A percentile compares a stretch with the other conserved stretches of the same genome.
These are phyloP conservation scores for Spermophilus dauricus DNA, from an alignment of 2,113 vertebrate genomes.

Conservation along the genomic window DNA sequence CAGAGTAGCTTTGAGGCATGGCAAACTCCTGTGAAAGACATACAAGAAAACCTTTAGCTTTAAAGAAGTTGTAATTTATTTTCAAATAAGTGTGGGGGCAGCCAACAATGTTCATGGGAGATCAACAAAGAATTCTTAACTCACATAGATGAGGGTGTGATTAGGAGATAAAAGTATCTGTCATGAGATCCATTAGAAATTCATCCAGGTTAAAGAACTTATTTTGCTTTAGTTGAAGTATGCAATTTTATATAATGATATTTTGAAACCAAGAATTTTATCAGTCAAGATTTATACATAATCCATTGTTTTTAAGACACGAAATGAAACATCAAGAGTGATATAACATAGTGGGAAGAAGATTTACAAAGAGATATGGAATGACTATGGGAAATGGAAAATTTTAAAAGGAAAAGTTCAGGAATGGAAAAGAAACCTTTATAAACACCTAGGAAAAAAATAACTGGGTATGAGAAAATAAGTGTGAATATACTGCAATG, in stretches of 20 bases:
- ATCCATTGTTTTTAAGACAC: not conserved
- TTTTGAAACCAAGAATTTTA: not conserved
- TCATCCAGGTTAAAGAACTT: not conserved
- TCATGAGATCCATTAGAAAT: not conserved
- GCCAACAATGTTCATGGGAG: not conserved
- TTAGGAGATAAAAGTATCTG: not conserved
- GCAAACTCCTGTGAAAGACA: constrained; percentile 79
- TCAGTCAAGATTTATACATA: not conserved
- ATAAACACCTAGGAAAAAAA: not conserved
- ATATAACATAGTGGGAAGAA: not conserved
- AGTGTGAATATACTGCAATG: not conserved
- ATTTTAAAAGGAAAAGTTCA: not conserved
- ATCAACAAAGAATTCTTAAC: not conserved
- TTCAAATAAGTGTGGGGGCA: not conserved
- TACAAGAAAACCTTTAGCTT: constrained; percentile 67
- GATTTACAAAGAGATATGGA: not conserved
- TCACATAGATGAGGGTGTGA: not conserved
- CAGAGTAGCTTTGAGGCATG: constrained; percentile 80
- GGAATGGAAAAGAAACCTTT: not conserved
- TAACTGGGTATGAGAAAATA: not conserved
- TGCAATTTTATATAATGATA: not conserved
- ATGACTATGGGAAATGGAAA: not conserved
- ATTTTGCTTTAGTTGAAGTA: not conserved
- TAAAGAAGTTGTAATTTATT: not conserved
- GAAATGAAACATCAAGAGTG: not conserved